A percentile compares a stretch with the other conserved stretches of the same genome.
These are phyloP conservation scores for Acyrthosiphon pisum DNA, from an alignment of 1,140 invertebrate species.

Conservation along the genomic window DNA sequence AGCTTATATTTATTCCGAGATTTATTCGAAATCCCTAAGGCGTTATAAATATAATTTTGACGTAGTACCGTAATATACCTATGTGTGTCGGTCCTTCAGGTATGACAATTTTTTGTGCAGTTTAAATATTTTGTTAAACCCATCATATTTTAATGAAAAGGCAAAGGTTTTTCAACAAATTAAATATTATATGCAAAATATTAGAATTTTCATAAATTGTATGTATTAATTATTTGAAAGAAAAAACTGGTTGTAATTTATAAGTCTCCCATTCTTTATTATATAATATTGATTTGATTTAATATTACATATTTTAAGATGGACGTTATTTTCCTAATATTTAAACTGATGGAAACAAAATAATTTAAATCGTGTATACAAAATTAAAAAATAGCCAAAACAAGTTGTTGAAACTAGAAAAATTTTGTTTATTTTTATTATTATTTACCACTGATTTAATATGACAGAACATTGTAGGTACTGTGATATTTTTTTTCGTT, in stretches of 20 bases:
- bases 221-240: too few species aligned
- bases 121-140: background rate
- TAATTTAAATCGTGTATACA: background rate
- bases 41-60: background rate
- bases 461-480: background rate
- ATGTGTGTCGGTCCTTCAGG: too few species aligned
- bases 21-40: conserved; percentile 4
- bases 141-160: too few species aligned
- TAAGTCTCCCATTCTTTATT: too few species aligned
- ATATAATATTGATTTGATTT: too few species aligned
- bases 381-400: background rate
- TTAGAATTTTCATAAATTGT: too few species aligned
- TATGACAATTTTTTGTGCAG: background rate
- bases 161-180: too few species aligned
- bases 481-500: background rate
- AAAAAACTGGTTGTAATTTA: too few species aligned
- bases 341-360: background rate
- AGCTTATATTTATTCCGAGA: background rate
- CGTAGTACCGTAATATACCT: background rate
- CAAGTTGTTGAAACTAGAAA: background rate
- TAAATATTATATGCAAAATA: too few species aligned
- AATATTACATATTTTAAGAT: background rate
- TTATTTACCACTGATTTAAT: background rate
- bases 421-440: background rate
- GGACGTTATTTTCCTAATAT: too few species aligned